phyloP scores from a whole-genome alignment of 2,888 invertebrate species.

The Zygothrica quintamaculata region DNA sequence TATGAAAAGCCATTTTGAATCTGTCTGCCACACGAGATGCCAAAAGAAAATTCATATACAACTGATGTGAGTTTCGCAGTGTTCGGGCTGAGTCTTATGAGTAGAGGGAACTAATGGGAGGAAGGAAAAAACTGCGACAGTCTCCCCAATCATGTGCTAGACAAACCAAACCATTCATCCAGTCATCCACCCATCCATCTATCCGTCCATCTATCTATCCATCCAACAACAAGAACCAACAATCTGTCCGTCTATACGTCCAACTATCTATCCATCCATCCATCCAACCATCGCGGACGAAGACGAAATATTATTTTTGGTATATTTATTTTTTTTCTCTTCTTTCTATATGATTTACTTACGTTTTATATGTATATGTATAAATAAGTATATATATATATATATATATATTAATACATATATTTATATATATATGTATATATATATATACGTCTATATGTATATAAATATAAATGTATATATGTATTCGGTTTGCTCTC shows the following conservation, averaged over 20 bases:
- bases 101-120: background rate
- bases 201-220: constrained; percentile 28
- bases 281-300: constrained; percentile 41
- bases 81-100: background rate
- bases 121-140: constrained; percentile 15
- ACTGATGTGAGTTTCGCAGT: background rate
- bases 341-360: constrained; percentile 66
- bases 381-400: constrained; percentile 8
- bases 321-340: constrained; percentile 55
- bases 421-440: constrained; percentile 5
- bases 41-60: constrained; percentile 46
- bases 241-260: constrained; percentile 5
- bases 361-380: constrained; percentile 27
- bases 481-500: constrained; percentile 65
- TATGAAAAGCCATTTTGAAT: constrained; percentile 70
- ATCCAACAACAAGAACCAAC: constrained; percentile 23
- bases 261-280: constrained; percentile 21
- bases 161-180: constrained; percentile 15
- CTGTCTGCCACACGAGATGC: constrained; percentile 34
- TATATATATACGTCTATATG: constrained; percentile 8
- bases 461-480: constrained; percentile 11
- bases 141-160: too few species aligned
- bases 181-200: constrained; percentile 13
- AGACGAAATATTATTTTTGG: constrained; percentile 75
- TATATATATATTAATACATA: constrained; percentile 1